Evolutionary conservation across 2,113 vertebrate genomes (phyloP).

Genomic region (Rattus norvegicus): DNA sequence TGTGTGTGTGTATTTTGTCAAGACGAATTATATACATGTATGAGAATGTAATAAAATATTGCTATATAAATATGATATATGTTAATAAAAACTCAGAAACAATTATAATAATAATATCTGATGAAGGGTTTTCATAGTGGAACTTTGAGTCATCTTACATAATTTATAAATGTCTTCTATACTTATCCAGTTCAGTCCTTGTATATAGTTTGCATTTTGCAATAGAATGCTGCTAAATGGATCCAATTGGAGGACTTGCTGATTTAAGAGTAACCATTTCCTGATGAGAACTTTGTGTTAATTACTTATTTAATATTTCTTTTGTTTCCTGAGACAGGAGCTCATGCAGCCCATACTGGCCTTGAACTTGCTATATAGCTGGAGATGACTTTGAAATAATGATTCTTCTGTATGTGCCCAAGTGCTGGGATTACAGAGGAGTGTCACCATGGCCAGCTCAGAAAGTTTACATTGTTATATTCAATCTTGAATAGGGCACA

Average conservation of each 20-base stretch:
- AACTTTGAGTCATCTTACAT: background rate
- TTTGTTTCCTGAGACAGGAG: background rate
- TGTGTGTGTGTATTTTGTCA: background rate
- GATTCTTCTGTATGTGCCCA: no score
- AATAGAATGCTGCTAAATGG: background rate
- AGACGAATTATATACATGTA: background rate
- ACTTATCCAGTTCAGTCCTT: background rate
- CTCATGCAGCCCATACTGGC: background rate
- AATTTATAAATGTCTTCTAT: conserved; percentile 23
- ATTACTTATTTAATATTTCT: conserved; percentile 10
- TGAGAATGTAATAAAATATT: background rate
- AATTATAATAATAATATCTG: background rate
- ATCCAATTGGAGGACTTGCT: conserved; percentile 20
- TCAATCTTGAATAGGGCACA: background rate
- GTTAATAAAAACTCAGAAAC: background rate
- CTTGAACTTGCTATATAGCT: background rate
- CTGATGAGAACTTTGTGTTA: conserved; percentile 11
- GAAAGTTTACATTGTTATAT: background rate
- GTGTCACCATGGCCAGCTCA: background rate
- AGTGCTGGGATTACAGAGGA: background rate
- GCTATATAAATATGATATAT: background rate
- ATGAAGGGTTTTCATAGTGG: background rate
- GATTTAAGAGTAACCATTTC: conserved; percentile 23
- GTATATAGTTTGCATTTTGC: background rate
- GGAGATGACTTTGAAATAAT: background rate